Evolutionary conservation across 2,888 invertebrate genomes (phyloP), one percentile per base, ranked within the genome.

Genomic region (Microplitis deprimator): DNA sequence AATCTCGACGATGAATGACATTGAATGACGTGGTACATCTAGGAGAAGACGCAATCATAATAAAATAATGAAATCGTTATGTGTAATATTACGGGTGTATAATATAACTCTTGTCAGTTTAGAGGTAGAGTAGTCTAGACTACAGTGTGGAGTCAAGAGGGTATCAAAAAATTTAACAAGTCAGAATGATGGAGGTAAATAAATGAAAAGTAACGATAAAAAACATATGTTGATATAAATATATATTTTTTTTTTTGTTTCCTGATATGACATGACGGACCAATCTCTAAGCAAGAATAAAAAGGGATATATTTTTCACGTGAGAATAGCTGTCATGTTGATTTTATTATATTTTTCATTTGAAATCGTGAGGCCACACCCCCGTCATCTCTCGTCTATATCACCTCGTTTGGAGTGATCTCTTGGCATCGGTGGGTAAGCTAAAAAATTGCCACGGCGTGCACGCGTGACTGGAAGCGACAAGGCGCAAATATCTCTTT

Each of bases 401-500:
- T 65, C 38, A 73, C 65, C 73, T 73, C 73, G 40, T 73, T 73
- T 50, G 13, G 64, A 65, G 50, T 65, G 65, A 73, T 73, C 41
- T 73, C 50, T 65, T 41, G 73, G 62, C 65, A 20, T 62, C 41
- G 17, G 65, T 62, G 20, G 64, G 64, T 38, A n/a, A 29, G 60
- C 50, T 20, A 65, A 73, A 73, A 73, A 73, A 73, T 62, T 73
- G 72, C 64, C 16, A 73, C 64, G 64, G 17, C 62, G 39, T 62
- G 16, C 39, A 61, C 61, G 62, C 72, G 64, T 73, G 72, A 73
- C 62, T 40, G 20, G 72, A 40, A 65, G 65, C 62, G 72, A 73
- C 64, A 65, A 73, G 73, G 60, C 73, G 40, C 41, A 65, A 73
- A 73, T 73, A 73, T 73, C 41, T 65, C 41, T 73, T 62, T 73